phyloP scores from a whole-genome alignment of 2,797 vertebrate species.

The Poecilia picta region DNA sequence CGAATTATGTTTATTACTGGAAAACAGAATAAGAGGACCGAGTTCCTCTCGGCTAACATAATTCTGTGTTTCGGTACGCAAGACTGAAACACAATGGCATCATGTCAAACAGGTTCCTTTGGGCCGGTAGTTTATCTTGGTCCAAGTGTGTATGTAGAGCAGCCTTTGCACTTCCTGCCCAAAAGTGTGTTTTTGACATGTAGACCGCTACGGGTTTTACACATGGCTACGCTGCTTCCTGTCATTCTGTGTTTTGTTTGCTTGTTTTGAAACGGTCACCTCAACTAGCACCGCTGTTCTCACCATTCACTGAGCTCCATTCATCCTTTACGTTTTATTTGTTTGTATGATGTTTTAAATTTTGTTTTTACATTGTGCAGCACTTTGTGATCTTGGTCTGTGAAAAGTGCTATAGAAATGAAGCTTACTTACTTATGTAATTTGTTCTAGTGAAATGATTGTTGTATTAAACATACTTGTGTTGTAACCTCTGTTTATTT shows the following conservation, averaged over 20 bases:
- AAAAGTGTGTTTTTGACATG: conserved; percentile 7
- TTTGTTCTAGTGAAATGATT: conserved; percentile 3
- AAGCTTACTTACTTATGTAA: no score
- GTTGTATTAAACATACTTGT: background rate
- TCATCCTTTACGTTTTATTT: background rate
- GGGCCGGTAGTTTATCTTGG: conserved; percentile 22
- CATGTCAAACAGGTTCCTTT: conserved; percentile 34
- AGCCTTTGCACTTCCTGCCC: conserved; percentile 14
- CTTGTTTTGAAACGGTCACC: background rate
- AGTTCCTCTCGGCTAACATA: background rate
- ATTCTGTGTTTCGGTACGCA: conserved; percentile 13
- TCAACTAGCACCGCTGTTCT: conserved; percentile 7
- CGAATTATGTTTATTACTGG: conserved; percentile 4
- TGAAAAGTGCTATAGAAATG: no score
- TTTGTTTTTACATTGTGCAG: no score
- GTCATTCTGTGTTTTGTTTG: conserved; percentile 1
- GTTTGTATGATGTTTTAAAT: no score
- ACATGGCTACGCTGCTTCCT: background rate
- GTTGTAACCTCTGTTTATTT: background rate
- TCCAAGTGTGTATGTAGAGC: conserved; percentile 23
- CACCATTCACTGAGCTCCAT: background rate
- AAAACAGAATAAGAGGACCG: background rate
- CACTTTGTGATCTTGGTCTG: no score
- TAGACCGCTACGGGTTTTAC: conserved; percentile 13
- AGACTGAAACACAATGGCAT: conserved; percentile 18